Percentiles rank a stretch among this genome's conserved stretches.
Evolutionary conservation across 2,888 invertebrate species (phyloP).

Genomic region (Gari tellinella): DNA sequence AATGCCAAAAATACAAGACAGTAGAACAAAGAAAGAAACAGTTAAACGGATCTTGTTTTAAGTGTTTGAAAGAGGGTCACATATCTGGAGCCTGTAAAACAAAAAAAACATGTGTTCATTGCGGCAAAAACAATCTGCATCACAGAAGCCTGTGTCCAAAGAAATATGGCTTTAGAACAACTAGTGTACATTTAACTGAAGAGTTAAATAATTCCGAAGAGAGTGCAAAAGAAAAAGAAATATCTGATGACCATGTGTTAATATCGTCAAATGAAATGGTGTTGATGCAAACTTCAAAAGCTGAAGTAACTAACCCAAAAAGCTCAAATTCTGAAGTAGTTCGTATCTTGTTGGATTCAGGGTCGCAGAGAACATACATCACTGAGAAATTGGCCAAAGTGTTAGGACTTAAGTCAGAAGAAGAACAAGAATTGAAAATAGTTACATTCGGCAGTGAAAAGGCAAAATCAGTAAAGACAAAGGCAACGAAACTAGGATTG

Average conservation of each 20-base stretch:
- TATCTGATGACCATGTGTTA: neutral
- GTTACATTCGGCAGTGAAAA: slow-evolving; percentile 20
- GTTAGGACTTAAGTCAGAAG: slow-evolving; percentile 6
- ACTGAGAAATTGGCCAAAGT: slow-evolving; percentile 3
- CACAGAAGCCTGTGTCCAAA: slow-evolving; percentile 30
- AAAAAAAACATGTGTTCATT: too few species aligned
- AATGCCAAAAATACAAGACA: slow-evolving; percentile 21
- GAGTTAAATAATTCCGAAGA: too few species aligned
- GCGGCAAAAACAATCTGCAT: slow-evolving; percentile 28
- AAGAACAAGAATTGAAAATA: slow-evolving; percentile 10
- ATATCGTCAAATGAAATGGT: slow-evolving; percentile 13
- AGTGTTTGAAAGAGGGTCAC: slow-evolving; percentile 19
- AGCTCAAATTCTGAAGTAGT: neutral
- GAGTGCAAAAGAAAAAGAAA: too few species aligned
- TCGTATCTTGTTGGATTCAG: too few species aligned
- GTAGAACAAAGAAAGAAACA: slow-evolving; percentile 9
- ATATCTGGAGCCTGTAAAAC: neutral
- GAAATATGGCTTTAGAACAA: neutral
- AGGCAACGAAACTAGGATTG: slow-evolving; percentile 2
- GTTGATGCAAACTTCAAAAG: slow-evolving; percentile 32
- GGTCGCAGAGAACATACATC: too few species aligned
- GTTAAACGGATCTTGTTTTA: slow-evolving; percentile 3
- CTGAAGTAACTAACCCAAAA: slow-evolving; percentile 4
- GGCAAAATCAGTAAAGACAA: slow-evolving; percentile 10
- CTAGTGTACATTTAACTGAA: neutral